Percentiles rank a stretch among this genome's conserved stretches.
These are phyloP conservation scores for Samia ricini DNA, from an alignment of 1,140 invertebrate genomes.

Conservation along the genomic window DNA sequence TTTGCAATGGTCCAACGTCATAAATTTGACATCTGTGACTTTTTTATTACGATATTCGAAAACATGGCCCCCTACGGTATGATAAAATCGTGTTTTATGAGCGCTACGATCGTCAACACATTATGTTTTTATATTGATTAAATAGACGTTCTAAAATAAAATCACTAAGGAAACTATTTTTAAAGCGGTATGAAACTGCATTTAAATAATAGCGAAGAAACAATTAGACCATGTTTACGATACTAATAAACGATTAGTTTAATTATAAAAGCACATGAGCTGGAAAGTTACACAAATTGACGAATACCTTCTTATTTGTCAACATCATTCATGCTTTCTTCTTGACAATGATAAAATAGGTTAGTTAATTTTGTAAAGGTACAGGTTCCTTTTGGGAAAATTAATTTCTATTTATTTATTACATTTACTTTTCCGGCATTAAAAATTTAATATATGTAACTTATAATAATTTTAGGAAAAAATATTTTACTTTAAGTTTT, in stretches of 20 bases:
- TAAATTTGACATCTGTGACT: conserved; percentile 77
- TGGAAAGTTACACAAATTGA: background rate
- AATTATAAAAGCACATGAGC: background rate
- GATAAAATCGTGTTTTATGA: conserved; percentile 76
- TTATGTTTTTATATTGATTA: conserved; percentile 73
- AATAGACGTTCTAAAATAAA: conserved; percentile 50
- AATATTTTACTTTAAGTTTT: too few species aligned
- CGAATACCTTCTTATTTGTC: background rate
- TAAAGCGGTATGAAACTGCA: too few species aligned
- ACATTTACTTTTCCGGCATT: background rate
- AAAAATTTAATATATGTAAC: too few species aligned
- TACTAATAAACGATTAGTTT: background rate
- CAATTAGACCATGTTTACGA: too few species aligned
- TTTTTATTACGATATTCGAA: conserved; percentile 77
- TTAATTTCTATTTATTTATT: background rate
- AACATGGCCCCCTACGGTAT: conserved; percentile 70
- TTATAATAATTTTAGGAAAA: too few species aligned
- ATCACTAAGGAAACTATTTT: conserved; percentile 13
- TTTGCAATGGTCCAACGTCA: conserved; percentile 73
- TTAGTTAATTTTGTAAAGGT: background rate
- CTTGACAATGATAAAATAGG: background rate
- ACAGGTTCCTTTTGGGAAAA: background rate
- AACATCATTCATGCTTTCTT: background rate
- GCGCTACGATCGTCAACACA: conserved; percentile 58
- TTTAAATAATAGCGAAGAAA: too few species aligned